These are phyloP conservation scores for Mya arenaria DNA, from an alignment of 1,140 invertebrate species.

Conservation along the genomic window DNA sequence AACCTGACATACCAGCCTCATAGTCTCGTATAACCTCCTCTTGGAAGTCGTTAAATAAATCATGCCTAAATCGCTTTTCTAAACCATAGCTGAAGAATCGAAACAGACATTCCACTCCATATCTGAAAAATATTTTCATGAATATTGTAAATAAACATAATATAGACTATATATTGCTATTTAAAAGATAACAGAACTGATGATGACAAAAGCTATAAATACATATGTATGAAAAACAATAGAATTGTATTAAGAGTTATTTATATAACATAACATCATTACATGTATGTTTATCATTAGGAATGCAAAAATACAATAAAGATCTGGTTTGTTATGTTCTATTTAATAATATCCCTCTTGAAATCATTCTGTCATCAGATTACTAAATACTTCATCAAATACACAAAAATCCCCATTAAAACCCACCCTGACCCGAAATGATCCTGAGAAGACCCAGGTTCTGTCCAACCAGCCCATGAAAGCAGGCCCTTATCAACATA, in stretches of 20 bases:
- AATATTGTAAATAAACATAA: too few species aligned
- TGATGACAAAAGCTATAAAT: too few species aligned
- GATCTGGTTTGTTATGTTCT: too few species aligned
- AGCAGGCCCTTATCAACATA: background rate
- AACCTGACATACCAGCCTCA: slow-evolving; percentile 86
- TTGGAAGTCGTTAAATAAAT: slow-evolving; percentile 98
- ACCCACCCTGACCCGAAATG: slow-evolving; percentile 3
- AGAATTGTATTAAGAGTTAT: too few species aligned
- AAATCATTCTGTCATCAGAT: slow-evolving; percentile 39
- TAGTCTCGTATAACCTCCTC: slow-evolving; percentile 95
- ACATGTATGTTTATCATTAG: too few species aligned
- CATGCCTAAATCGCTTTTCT: slow-evolving; percentile 95
- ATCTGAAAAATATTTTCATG: too few species aligned
- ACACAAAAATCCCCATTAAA: slow-evolving; percentile 30
- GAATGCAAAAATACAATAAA: too few species aligned
- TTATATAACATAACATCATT: too few species aligned
- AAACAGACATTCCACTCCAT: slow-evolving; percentile 97
- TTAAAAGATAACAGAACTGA: too few species aligned
- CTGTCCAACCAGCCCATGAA: slow-evolving; percentile 11
- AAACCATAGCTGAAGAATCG: slow-evolving; percentile 99
- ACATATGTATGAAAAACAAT: too few species aligned
- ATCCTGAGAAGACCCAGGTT: background rate
- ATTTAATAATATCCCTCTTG: too few species aligned
- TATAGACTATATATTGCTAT: too few species aligned
- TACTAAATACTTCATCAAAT: slow-evolving; percentile 54